Base-by-base conservation (phyloP, 2,888 invertebrate species). In the Lumbricus terrestris region DNA sequence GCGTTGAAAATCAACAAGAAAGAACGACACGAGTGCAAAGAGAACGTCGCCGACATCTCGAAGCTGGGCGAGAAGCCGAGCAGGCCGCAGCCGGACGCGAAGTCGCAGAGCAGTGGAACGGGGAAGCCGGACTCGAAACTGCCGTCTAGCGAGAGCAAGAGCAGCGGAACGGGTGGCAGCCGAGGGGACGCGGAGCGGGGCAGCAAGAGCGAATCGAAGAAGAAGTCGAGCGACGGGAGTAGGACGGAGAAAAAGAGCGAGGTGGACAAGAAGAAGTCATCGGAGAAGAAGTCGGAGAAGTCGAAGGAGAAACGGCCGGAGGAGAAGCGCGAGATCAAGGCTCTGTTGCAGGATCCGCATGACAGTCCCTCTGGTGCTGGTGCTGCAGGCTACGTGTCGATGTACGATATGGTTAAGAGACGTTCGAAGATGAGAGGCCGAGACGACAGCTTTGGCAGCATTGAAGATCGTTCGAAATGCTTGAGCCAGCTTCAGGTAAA, bases 341-440 rank as follows among this genome's bases (percentile, higher is more conserved):
- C 90, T 38, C 90, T 90, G 29, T 37, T 90, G 89, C 90, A 90
- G 42, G 89, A 90, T 34, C 35, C 89, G 35, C 89, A 88, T 20
- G 33, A 90, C 0, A 89, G 85, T 33, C 16, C 82, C 29, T 29
- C 40, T 11, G 37, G 42, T 23, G 98, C n/a, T n/a, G n/a, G n/a
- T n/a, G 0, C 82, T 6, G 37, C 88, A 3, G 98, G 0, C 20
- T 98, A 98, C 94, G 97, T 98, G 91, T 98, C 98, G 20, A 99
- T 99, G 98, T 99, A 99, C 95, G 98, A 98, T 94, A 98, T 98
- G 93, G 94, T 94, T 16, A 94, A 94, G 91, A 91, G 94, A 38
- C 92, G 94, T 40, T 93, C 94, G 29, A 93, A 92, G 88, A 91
- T 91, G 33, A 91, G 91, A 82, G 83, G 29, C 20, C 35, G 40